These are phyloP conservation scores for Conopomorpha cramerella DNA, from an alignment of 1,140 invertebrate genomes.

Conservation along the genomic window DNA sequence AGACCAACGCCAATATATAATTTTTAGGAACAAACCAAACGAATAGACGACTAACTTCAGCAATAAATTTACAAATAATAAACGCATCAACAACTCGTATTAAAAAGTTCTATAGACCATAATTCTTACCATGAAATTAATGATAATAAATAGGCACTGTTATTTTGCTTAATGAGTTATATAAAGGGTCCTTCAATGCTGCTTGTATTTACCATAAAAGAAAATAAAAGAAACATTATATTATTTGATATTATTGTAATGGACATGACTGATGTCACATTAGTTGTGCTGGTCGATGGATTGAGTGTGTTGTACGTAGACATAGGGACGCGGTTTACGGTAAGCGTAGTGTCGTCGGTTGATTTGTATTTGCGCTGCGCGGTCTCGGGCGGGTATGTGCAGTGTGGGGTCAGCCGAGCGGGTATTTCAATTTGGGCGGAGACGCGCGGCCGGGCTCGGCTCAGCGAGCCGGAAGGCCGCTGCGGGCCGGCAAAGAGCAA, in stretches of 20 bases:
- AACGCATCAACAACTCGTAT: too few relatives aligned
- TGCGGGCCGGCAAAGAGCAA: conserved; percentile 56
- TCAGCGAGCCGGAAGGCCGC: conserved; percentile 52
- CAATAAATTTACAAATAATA: too few relatives aligned
- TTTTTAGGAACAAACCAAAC: conserved; percentile 37
- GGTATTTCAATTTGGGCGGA: conserved; percentile 59
- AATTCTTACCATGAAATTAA: too few relatives aligned
- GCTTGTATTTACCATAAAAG: not conserved
- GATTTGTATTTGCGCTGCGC: conserved; percentile 6
- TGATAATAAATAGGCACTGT: not conserved
- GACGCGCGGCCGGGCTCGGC: conserved; percentile 47
- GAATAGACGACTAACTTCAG: too few relatives aligned
- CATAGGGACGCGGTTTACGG: too few relatives aligned
- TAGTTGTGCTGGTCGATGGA: too few relatives aligned
- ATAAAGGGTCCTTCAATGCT: not conserved
- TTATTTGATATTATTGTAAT: too few relatives aligned
- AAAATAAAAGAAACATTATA: too few relatives aligned
- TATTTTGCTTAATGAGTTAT: not conserved
- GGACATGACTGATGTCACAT: too few relatives aligned
- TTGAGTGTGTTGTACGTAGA: too few relatives aligned
- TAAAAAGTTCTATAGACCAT: too few relatives aligned
- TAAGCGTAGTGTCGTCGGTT: conserved; percentile 5
- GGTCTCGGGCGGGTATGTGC: conserved; percentile 23
- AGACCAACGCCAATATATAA: conserved; percentile 45
- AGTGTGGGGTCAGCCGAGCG: conserved; percentile 17